Percentiles rank a stretch among this genome's conserved stretches.
Evolutionary conservation across 1,140 invertebrate genomes (phyloP).

Genomic region (Drosophila trapezifrons): DNA sequence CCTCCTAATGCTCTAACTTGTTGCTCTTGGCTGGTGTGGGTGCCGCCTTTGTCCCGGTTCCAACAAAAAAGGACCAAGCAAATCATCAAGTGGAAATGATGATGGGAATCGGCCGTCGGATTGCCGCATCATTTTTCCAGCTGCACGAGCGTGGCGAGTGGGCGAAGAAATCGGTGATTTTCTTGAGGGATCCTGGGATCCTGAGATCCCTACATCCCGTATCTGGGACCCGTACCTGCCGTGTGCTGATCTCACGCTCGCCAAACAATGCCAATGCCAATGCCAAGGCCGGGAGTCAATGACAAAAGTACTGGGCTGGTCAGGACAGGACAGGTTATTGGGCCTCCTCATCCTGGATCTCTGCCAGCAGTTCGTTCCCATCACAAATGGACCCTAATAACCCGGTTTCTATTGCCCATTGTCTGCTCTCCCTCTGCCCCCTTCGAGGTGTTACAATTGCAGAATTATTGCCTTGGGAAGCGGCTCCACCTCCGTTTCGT

Average conservation of each 20-base stretch:
- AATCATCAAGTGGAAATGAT: constrained; percentile 76
- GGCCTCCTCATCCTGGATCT: constrained; percentile 11
- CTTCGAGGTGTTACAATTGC: constrained; percentile 74
- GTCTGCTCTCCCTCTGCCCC: constrained; percentile 12
- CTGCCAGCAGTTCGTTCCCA: constrained; percentile 36
- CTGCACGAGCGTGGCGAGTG: constrained; percentile 79
- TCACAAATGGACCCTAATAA: constrained; percentile 68
- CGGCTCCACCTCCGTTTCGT: constrained; percentile 72
- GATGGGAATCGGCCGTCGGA: constrained; percentile 63
- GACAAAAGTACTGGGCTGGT: constrained; percentile 68
- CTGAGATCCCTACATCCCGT: background rate
- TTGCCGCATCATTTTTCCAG: constrained; percentile 80
- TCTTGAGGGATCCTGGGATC: constrained; percentile 1
- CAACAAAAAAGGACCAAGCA: constrained; percentile 65
- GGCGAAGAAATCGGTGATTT: constrained; percentile 43
- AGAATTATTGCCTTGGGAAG: constrained; percentile 81
- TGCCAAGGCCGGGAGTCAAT: constrained; percentile 40
- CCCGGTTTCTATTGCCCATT: constrained; percentile 46
- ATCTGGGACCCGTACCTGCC: constrained; percentile 61
- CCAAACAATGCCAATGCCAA: constrained; percentile 58
- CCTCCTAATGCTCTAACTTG: constrained; percentile 56
- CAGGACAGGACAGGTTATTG: constrained; percentile 32
- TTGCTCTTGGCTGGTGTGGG: constrained; percentile 48
- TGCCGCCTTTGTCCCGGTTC: constrained; percentile 57
- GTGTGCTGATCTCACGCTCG: constrained; percentile 80